phyloP scores from a whole-genome alignment of 1,140 invertebrate species.

The Babylonia areolata region DNA sequence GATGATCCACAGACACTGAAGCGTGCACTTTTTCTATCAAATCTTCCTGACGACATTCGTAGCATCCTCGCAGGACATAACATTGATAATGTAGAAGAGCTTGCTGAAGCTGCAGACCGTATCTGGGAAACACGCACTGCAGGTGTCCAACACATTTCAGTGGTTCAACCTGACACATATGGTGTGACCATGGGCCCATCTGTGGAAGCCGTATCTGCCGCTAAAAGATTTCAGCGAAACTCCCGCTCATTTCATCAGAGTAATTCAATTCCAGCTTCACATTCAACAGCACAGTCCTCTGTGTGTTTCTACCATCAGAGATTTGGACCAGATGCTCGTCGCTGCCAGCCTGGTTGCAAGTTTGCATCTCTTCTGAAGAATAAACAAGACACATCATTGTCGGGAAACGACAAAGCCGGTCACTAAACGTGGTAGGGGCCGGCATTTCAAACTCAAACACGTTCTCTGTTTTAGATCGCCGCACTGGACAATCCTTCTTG shows the following conservation, averaged over 20 bases:
- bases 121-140: neutral
- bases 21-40: neutral
- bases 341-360: neutral
- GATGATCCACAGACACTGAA: neutral
- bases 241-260: neutral
- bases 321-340: neutral
- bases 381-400: neutral
- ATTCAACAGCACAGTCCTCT: neutral
- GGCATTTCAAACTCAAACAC: neutral
- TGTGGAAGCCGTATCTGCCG: neutral
- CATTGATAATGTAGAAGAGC: neutral
- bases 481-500: neutral
- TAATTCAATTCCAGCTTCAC: neutral
- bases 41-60: neutral
- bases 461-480: neutral
- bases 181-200: neutral
- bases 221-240: neutral
- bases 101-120: conserved; percentile 1
- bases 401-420: neutral
- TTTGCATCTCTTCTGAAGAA: neutral
- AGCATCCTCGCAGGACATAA: neutral
- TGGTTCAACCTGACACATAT: neutral
- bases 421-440: neutral
- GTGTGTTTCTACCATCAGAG: neutral
- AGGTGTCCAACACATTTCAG: neutral